phyloP scores from a whole-genome alignment of 2,797 vertebrate genomes.

The Mionectes olivaceus region DNA sequence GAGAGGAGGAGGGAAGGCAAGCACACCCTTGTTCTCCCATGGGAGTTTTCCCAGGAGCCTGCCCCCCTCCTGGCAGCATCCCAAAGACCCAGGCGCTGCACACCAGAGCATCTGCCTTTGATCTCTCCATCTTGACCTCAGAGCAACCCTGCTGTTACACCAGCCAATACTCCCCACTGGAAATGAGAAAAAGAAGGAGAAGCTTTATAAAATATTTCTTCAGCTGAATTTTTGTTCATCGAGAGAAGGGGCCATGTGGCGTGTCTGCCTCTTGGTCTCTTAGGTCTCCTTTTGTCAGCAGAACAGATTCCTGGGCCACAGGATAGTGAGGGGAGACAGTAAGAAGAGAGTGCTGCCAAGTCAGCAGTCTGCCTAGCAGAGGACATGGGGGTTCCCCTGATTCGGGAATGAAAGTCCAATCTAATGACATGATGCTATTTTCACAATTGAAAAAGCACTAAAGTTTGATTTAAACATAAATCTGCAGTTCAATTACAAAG shows the following conservation, averaged over 20 bases:
- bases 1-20: neutral
- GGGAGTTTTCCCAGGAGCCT: neutral
- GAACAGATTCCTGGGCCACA: neutral
- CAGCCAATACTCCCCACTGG: neutral
- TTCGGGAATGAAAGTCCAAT: neutral
- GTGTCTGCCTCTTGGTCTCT: neutral
- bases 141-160: neutral
- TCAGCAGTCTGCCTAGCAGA: neutral
- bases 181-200: constrained; percentile 15
- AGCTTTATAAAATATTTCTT: constrained; percentile 21
- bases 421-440: neutral
- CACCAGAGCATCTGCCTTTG: neutral
- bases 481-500: neutral
- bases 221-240: constrained; percentile 1
- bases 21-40: neutral
- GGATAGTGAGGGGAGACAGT: rapidly evolving
- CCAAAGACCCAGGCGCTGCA: neutral
- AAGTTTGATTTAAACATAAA: neutral
- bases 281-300: neutral
- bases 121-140: neutral
- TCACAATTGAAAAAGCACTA: neutral
- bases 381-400: neutral
- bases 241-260: neutral
- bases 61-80: neutral
- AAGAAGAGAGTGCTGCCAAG: neutral